Evolutionary conservation across 2,888 invertebrate species (phyloP).

Genomic region (Hermodice carunculata): DNA sequence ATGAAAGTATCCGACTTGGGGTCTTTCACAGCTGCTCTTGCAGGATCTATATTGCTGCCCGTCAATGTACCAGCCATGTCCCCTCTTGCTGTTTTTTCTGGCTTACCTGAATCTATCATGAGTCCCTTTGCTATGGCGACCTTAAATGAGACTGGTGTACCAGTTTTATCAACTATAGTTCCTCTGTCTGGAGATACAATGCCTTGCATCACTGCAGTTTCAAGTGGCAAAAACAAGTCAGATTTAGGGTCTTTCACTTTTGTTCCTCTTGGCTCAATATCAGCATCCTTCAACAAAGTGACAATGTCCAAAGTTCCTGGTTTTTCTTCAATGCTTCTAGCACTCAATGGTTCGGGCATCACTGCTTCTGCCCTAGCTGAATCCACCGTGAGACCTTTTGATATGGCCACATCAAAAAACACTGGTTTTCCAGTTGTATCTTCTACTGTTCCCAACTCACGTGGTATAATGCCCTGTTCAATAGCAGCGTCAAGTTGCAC

Average conservation of each 20-base stretch:
- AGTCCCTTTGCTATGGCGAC: neutral
- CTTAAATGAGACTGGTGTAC: constrained; percentile 5
- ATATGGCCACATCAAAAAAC: neutral
- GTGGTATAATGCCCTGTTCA: constrained; percentile 83
- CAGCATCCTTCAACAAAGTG: constrained; percentile 29
- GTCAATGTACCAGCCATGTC: no score
- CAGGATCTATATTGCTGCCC: no score
- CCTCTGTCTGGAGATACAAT: constrained; percentile 4
- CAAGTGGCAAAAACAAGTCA: constrained; percentile 84
- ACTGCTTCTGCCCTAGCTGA: neutral
- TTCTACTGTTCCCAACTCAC: constrained; percentile 65
- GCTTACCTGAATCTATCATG: no score
- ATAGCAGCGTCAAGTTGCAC: constrained; percentile 82
- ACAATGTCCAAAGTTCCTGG: constrained; percentile 80
- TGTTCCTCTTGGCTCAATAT: neutral
- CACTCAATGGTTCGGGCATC: neutral
- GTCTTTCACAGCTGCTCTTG: constrained; percentile 83
- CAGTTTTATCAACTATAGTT: neutral
- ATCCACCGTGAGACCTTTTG: neutral
- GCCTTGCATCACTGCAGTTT: constrained; percentile 39
- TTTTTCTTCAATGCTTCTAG: no score
- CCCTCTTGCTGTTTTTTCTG: no score
- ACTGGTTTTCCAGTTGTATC: neutral
- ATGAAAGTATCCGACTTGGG: constrained; percentile 79
- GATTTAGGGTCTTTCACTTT: constrained; percentile 75